Percentiles rank a stretch among this genome's conserved stretches.
Conservation (phyloP, 2,888 invertebrate genomes). For the Augiades crinisus region DNA sequence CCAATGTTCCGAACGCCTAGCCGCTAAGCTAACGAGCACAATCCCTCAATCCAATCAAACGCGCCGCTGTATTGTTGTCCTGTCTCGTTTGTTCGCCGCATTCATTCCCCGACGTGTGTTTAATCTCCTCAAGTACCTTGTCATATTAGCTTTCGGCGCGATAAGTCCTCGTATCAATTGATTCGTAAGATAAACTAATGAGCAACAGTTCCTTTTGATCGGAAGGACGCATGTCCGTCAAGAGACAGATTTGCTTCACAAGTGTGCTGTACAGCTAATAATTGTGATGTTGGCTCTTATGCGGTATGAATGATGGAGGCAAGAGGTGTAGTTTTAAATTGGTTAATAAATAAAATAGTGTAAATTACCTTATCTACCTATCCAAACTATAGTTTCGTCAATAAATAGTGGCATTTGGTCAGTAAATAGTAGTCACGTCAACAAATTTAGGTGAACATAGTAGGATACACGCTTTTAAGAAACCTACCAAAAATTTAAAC, state of each 20-base stretch:
- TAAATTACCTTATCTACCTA: too few species aligned
- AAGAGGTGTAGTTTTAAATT: conserved; percentile 22
- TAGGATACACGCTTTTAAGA: too few species aligned
- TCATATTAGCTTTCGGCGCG: conserved; percentile 28
- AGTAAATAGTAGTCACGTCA: too few species aligned
- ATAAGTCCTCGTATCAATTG: conserved; percentile 36
- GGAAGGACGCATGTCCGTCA: conserved; percentile 48
- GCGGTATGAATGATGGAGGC: not conserved
- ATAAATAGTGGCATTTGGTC: too few species aligned
- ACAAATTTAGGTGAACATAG: too few species aligned
- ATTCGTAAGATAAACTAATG: conserved; percentile 36
- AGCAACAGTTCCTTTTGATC: conserved; percentile 48
- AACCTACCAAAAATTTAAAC: too few species aligned
- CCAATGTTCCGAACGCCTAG: not conserved
- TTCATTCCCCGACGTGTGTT: conserved; percentile 31
- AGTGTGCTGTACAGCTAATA: not conserved
- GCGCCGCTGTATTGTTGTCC: conserved; percentile 38
- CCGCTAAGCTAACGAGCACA: conserved; percentile 32
- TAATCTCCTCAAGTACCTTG: conserved; percentile 33
- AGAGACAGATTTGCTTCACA: conserved; percentile 44
- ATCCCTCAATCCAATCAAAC: conserved; percentile 37
- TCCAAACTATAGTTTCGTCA: too few species aligned
- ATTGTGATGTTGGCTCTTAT: not conserved
- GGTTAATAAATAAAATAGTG: conserved; percentile 47
- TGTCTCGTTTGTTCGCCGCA: conserved; percentile 38